Evolutionary conservation across 2,113 vertebrate species (phyloP).

Genomic region (Pteruthius melanotis): DNA sequence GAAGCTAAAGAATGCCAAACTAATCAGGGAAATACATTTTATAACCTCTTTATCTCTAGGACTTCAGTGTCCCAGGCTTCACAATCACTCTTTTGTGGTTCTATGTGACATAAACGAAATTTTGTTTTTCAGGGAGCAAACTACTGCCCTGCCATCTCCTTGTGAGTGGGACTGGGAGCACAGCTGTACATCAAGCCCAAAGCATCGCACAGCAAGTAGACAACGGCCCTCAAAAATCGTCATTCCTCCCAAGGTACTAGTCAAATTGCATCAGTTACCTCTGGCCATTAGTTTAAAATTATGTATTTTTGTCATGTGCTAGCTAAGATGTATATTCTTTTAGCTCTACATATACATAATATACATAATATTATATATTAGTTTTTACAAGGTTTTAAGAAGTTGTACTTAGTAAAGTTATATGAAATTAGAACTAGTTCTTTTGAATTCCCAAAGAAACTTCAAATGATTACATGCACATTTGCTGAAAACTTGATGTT

Average conservation of each 20-base stretch:
- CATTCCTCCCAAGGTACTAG: slow-evolving; percentile 66
- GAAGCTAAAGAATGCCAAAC: neutral
- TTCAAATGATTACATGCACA: neutral
- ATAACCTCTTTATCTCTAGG: neutral
- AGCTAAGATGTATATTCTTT: neutral
- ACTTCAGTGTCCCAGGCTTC: neutral
- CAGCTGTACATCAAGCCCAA: neutral
- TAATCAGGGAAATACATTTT: neutral
- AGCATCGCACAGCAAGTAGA: neutral
- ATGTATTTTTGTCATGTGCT: neutral
- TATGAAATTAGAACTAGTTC: neutral
- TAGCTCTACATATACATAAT: neutral
- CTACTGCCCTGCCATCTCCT: slow-evolving; percentile 66
- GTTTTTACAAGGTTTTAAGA: neutral
- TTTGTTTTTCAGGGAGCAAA: slow-evolving; percentile 67
- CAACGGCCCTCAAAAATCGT: neutral
- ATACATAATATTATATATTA: too few species aligned
- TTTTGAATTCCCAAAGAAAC: neutral
- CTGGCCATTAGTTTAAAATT: neutral
- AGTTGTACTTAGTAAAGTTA: neutral
- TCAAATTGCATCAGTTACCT: neutral
- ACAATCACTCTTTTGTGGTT: neutral
- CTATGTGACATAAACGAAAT: neutral
- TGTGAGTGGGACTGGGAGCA: slow-evolving; percentile 73
- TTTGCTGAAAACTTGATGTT: neutral